Evolutionary conservation across 2,888 invertebrate genomes (phyloP), one percentile per base, ranked within the genome.

Genomic region (Odiellus spinosus): DNA sequence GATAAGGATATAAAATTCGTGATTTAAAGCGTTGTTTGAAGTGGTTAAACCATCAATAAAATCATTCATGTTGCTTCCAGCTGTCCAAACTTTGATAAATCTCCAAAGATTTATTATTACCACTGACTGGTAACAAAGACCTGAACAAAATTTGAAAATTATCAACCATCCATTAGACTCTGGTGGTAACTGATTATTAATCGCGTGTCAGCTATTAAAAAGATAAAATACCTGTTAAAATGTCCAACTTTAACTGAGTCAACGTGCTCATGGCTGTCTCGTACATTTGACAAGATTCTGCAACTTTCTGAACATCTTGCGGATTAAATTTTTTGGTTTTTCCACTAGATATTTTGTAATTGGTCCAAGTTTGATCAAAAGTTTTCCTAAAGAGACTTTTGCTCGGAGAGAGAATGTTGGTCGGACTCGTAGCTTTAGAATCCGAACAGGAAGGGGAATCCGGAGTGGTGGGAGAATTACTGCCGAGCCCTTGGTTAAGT

Each of bases 1-100:
- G 63, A 87, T 83, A 39, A 96, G 71, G 75, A 95, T 83, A 61
- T 87, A 83, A 61, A 91, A 86, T 69, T 93, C 88, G 0, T 90
- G 86, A 45, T 85, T 81, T 2, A 78, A 74, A 19, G 78, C 76
- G 48, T 61, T 63, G 2, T 84, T 79, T 61, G 83, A 81, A 18
- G 78, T 74, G 36, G 81, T 79, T 50, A 91, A 67, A 55, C 85
- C 76, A 63, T 91, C 90, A 40, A 91, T 67, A 67, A 86, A 88
- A 4, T 81, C 80, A 67, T 86, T 86, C 51, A 91, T 67, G 2
- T 91, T 91, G 68, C 86, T 86, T 60, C 78, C 78, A 45, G 86
- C 82, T 35, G 91, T 91, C 61, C 91, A 67, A 4, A 84, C 84
- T 57, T 81, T 80, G 10, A 98, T 71, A 63, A 93, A 84, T 60